Evolutionary conservation across 2,888 invertebrate genomes (phyloP), one percentile per base, ranked within the genome.

Genomic region (Alviniconcha strummeri): DNA sequence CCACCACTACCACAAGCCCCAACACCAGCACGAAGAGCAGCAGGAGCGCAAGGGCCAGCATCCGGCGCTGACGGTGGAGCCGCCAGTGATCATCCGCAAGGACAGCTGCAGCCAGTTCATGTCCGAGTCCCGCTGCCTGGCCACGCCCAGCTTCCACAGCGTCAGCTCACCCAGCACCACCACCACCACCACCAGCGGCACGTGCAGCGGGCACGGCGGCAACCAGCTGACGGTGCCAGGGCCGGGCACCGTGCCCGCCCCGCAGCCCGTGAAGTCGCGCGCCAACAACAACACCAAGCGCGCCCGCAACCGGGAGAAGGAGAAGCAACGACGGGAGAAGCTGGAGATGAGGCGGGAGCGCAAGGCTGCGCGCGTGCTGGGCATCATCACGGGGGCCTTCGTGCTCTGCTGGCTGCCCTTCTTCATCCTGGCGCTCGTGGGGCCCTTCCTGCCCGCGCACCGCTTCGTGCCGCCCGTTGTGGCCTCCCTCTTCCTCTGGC

Each of bases 351-450:
- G 93, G 84, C 85, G 93, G 19, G 94, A 94, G 85, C 86, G 94
- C 54, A 94, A 93, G 87, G 94, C 94, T 0, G 93, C 93, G 8
- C 87, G 94, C 83, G 93, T 93, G 56, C 87, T 94, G 72, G 93
- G 91, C 36, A 93, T 94, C 57, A 99, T 99, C 90, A 99, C 99
- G 13, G 98, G 98, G 80, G 92, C 97, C 67, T 98, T 98, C 94
- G 97, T 98, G 84, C 95, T 97, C 90, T 98, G 98, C 93, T 98
- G 98, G 98, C 95, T 98, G 88, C 98, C 98, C n/a, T 98, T 98
- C 95, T 98, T 98, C 94, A 96, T 98, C 83, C 95, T 97, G 94
- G 98, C 98, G 1, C 94, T 98, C 78, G 95, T 97, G 82, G 96
- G 97, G 95, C 97, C 98, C 0, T 95, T 97, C 84, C 95, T 97